Conservation (phyloP, 35 echinoderm and acorn worm species). For the Eucidaris tribuloides region DNA sequence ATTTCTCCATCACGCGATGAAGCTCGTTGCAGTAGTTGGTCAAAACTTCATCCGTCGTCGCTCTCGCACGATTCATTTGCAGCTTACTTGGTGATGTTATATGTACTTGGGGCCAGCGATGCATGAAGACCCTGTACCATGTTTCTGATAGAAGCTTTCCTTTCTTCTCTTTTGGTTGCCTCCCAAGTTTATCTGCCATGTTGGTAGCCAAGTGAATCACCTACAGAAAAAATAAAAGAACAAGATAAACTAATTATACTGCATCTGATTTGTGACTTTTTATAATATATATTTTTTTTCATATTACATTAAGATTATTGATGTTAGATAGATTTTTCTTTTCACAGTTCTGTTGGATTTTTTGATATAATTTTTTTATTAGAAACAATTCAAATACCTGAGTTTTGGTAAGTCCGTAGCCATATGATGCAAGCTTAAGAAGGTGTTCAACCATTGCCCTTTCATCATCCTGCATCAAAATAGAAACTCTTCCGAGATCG, state of each 20-base stretch:
- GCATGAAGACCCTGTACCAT: neutral
- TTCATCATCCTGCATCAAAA: neutral
- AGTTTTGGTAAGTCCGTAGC: neutral
- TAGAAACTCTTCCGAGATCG: neutral
- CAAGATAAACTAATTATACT: neutral
- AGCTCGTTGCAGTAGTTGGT: neutral
- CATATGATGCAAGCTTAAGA: neutral
- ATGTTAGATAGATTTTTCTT: neutral
- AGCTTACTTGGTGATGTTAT: neutral
- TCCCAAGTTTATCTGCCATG: neutral
- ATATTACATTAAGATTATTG: neutral
- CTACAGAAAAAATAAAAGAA: neutral
- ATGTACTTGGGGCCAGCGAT: neutral
- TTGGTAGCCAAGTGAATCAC: neutral
- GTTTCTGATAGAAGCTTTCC: neutral
- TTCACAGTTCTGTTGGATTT: neutral
- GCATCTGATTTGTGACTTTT: neutral
- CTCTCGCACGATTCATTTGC: neutral
- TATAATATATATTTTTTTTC: neutral
- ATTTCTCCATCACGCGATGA: neutral
- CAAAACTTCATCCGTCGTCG: neutral
- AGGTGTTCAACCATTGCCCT: slow-evolving; percentile 2
- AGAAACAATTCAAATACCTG: neutral
- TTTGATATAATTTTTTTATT: neutral
- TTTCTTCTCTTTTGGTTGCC: neutral